Evolutionary conservation across 2,797 vertebrate genomes (phyloP), one percentile per base, ranked within the genome.

Genomic region (Echeneis naucrates): DNA sequence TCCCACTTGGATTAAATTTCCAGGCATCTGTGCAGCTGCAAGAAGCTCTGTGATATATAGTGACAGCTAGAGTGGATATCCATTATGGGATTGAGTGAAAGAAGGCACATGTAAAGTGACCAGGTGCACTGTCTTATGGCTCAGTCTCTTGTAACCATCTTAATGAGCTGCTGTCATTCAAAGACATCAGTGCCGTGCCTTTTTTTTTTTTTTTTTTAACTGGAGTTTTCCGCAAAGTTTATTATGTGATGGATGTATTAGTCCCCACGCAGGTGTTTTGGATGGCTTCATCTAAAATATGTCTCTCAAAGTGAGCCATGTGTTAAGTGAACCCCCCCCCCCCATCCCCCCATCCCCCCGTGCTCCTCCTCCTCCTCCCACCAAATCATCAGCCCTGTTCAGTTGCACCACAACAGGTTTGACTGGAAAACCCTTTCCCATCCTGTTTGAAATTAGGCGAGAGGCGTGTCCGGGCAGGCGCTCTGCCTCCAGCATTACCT

Each of bases 81-180:
- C 69, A 71, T 68, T 51, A 68, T 61, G 50, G 48, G 80, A 72
- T 32, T 40, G 19, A 65, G 19, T 37, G 78, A 80, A 75, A 60
- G 57, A 48, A 68, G 37, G 44, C 59, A 16, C 24, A 57, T 68
- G 69, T 38, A 44, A n/a, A 59, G 68, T 61, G 74, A 53, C 83
- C 89, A 90, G 88, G 88, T 90, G 85, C 52, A 23, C 64, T 23
- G 73, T 53, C 55, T 75, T 59, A 62, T 68, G 75, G 82, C 72
- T 87, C 55, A 14, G 66, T 47, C 82, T 60, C 69, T 75, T 72
- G 75, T 84, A 81, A 57, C 44, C 54, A 21, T 61, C 27, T 26
- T 86, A 88, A 87, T 85, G 74, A 89, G 78, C 75, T 80, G 40
- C 82, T 80, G 86, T 79, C 87, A 72, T 62, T 87, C 84, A 87